These are phyloP conservation scores for Zaprionus bogoriensis DNA, from an alignment of 2,888 invertebrate genomes.

Conservation along the genomic window DNA sequence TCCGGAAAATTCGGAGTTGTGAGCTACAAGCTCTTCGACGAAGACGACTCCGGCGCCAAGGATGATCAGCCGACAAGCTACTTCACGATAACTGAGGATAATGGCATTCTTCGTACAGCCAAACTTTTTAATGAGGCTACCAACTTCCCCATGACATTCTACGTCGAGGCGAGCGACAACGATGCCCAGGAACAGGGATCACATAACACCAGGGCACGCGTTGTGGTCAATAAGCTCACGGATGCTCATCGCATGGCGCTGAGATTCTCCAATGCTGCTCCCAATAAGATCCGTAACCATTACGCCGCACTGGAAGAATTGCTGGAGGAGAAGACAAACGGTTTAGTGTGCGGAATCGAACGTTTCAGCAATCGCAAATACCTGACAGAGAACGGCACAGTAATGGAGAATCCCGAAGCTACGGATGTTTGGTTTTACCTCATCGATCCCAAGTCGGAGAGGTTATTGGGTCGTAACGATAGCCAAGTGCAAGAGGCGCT, in stretches of 20 bases:
- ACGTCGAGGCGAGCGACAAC: constrained; percentile 86
- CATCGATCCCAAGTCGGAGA: constrained; percentile 90
- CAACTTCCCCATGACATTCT: constrained; percentile 89
- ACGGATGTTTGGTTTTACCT: constrained; percentile 95
- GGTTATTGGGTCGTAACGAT: constrained; percentile 89
- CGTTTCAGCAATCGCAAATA: constrained; percentile 91
- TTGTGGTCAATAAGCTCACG: constrained; percentile 88
- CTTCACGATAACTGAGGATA: constrained; percentile 88
- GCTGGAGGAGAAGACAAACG: constrained; percentile 85
- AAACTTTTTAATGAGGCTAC: constrained; percentile 88
- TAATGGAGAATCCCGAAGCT: constrained; percentile 87
- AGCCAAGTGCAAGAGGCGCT: constrained; percentile 87
- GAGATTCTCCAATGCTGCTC: constrained; percentile 89
- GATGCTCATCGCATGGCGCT: constrained; percentile 90
- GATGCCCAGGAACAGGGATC: constrained; percentile 84
- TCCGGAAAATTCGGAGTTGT: constrained; percentile 92
- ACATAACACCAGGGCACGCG: constrained; percentile 79
- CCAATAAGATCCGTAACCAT: constrained; percentile 86
- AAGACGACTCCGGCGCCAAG: constrained; percentile 77
- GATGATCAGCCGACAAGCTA: constrained; percentile 83
- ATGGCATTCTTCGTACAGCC: constrained; percentile 90
- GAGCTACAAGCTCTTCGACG: constrained; percentile 85
- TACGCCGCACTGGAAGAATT: constrained; percentile 83
- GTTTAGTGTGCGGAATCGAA: constrained; percentile 91
- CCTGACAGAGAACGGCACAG: constrained; percentile 89